Conservation (phyloP, 1,140 invertebrate species). For the Diabrotica undecimpunctata region DNA sequence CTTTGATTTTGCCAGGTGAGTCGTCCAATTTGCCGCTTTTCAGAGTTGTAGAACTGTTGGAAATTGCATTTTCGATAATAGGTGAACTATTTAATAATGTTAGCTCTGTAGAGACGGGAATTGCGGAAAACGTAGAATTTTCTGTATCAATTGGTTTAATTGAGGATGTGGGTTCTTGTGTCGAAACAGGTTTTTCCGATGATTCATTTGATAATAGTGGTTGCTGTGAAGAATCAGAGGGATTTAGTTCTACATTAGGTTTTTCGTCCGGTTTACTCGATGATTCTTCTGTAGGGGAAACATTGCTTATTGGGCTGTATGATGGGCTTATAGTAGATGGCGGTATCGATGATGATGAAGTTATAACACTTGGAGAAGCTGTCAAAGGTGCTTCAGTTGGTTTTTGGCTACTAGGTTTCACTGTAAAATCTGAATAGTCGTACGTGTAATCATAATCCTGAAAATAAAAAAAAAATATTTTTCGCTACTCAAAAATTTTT, state of each 20-base stretch:
- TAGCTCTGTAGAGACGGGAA: too few relatives aligned
- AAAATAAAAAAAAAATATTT: constrained; percentile 29
- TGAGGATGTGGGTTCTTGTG: constrained; percentile 8
- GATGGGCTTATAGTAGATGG: constrained; percentile 32
- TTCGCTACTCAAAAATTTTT: too few relatives aligned
- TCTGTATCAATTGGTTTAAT: background rate
- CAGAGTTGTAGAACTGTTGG: constrained; percentile 8
- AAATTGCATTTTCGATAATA: background rate
- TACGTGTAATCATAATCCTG: constrained; percentile 60
- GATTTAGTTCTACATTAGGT: background rate
- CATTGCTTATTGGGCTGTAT: constrained; percentile 14
- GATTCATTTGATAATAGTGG: background rate
- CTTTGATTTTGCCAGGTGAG: constrained; percentile 35
- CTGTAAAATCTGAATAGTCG: constrained; percentile 58
- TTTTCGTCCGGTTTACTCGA: background rate
- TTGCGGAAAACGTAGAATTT: too few relatives aligned
- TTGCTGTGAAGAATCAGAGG: background rate
- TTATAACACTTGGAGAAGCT: constrained; percentile 34
- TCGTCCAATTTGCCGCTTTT: constrained; percentile 10
- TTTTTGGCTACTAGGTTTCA: constrained; percentile 52
- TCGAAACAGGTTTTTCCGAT: background rate
- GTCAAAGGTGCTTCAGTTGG: constrained; percentile 39
- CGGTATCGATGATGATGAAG: constrained; percentile 15
- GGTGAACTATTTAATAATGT: too few relatives aligned
- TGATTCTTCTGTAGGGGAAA: background rate